Base-by-base conservation (phyloP, 92 coral and sea anemone genomes). In the Porites lobata region DNA sequence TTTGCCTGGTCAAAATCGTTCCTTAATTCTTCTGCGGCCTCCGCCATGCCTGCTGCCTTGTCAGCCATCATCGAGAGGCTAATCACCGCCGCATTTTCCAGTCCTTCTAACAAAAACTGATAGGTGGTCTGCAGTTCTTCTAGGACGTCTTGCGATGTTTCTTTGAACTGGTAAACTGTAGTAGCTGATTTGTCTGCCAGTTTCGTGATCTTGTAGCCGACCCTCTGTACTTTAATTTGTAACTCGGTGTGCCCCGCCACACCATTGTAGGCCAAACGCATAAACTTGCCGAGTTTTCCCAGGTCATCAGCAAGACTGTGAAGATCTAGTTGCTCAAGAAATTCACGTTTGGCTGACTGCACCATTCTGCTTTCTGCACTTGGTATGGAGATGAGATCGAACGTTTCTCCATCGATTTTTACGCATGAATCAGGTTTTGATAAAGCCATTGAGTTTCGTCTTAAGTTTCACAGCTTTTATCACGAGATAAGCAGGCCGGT, bases 231-330 rank as follows among this genome's bases (percentile, higher is more conserved):
- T 38, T 86, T 79, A 17, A 90, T 90, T 82, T 90, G 93, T 62
- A 90, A 22, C 78, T 86, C 83, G 50, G 88, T 90, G 61, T 81
- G n/a, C 1, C 93, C 93, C 9, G 91, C 91, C 14, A 86, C 93
- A 13, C 93, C 93, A 38, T 90, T 86, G 91, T 86, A 90, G 6
- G 91, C 93, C 22, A 86, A 64, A 54, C 91, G 91, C 57, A 86
- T 86, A 53, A 78, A 86, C 32, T 64, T 90, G 7, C 91, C 93
- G 52, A 90, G 93, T 59, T 80, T 86, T 50, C 65, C 83, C 24
- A 90, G 71, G 75, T 86, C 91, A 9, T 65, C 82, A 21, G 72
- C 84, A 43, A 90, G 88, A 51, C 88, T 80, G 8, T 67, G 52
- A 18, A 90, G 85, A 69, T 90, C 93, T 20, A 86, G 64, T 5